Conservation (phyloP, 2,797 vertebrate species). For the Meriones psammophilus region DNA sequence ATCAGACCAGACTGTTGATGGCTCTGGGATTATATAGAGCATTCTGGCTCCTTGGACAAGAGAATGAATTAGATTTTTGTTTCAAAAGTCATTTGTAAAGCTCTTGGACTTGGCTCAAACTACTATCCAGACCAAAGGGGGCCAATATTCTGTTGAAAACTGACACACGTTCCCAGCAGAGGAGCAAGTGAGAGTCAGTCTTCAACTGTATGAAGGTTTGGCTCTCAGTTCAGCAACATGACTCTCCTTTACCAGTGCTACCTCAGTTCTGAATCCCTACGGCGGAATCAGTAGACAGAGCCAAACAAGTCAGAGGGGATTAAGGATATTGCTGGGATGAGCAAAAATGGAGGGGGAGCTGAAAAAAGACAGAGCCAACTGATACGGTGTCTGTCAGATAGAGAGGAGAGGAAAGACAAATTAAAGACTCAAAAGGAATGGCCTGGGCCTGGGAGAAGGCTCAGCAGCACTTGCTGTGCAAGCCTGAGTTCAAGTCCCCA, state of each 20-base stretch:
- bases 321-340: not conserved
- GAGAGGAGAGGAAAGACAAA: not conserved
- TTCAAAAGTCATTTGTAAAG: slow-evolving; percentile 35
- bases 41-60: slow-evolving; percentile 23
- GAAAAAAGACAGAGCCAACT: not conserved
- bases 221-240: not conserved
- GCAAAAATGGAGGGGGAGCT: not conserved
- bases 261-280: not conserved
- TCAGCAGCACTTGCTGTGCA: not conserved
- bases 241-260: not conserved
- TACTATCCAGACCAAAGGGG: not conserved
- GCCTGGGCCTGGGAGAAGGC: not conserved
- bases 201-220: not conserved
- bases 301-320: slow-evolving; percentile 17
- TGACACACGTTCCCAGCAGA: not conserved
- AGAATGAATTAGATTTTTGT: slow-evolving; percentile 14
- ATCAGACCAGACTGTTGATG: not conserved
- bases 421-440: not conserved
- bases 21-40: not conserved
- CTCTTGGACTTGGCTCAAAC: slow-evolving; percentile 47
- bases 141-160: not conserved
- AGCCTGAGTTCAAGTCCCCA: not conserved
- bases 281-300: not conserved
- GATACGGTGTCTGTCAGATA: not conserved
- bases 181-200: slow-evolving; percentile 1